Evolutionary conservation across 2,888 invertebrate genomes (phyloP).

Genomic region (Eretmocerus hayati): DNA sequence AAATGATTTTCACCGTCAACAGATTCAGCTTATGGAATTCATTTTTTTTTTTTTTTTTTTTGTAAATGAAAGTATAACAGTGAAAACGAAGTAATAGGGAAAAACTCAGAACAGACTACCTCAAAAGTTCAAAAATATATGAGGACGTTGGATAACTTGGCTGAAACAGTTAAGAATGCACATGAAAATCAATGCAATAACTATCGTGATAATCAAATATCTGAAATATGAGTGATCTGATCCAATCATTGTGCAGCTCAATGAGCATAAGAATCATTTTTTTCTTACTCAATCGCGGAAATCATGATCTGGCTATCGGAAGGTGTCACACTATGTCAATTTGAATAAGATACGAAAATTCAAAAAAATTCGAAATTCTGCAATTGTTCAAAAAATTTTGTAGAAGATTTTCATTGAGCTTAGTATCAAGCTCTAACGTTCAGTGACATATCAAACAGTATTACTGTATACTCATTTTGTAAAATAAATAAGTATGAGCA

Average conservation of each 20-base stretch:
- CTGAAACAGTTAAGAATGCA: slow-evolving; percentile 28
- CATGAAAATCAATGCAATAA: slow-evolving; percentile 44
- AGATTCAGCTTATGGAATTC: too few relatives aligned
- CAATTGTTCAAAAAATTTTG: background rate
- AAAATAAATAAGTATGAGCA: slow-evolving; percentile 21
- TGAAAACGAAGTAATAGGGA: slow-evolving; percentile 13
- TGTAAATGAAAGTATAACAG: slow-evolving; percentile 30
- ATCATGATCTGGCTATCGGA: background rate
- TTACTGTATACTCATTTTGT: slow-evolving; percentile 42
- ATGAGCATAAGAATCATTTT: background rate
- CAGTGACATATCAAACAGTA: slow-evolving; percentile 45
- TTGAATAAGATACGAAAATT: too few relatives aligned
- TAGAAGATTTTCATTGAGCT: background rate
- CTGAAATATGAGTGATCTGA: too few relatives aligned
- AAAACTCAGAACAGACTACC: slow-evolving; percentile 44
- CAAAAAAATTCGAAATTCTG: background rate
- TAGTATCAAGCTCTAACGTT: too few relatives aligned
- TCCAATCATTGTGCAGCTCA: background rate
- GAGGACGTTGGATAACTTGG: slow-evolving; percentile 36
- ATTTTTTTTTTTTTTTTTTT: too few relatives aligned
- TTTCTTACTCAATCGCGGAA: background rate
- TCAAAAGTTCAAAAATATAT: slow-evolving; percentile 45
- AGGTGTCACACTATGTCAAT: too few relatives aligned
- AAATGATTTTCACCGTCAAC: too few relatives aligned
- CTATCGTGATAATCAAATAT: slow-evolving; percentile 31